Base-by-base conservation (phyloP, 2,797 vertebrate genomes). In the Spinibarbus caldwelli region DNA sequence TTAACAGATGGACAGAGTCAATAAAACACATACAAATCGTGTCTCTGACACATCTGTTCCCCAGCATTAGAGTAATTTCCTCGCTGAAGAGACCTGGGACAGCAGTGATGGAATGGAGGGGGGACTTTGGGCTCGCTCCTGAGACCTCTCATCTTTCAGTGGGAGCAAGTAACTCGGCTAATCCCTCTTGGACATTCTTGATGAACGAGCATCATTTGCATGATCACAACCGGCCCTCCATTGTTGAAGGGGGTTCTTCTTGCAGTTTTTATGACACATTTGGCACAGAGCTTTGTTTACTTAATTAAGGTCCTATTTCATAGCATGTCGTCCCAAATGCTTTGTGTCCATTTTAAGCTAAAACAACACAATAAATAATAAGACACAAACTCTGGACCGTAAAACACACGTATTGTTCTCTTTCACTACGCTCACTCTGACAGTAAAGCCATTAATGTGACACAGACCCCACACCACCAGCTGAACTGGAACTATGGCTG, bases 1-100 rank as follows among this genome's bases (percentile, higher is more conserved):
- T 96, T 95, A 96, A 95, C 95, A 96, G 95, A 95, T 95, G 95
- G 95, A 92, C 93, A 93, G 92, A 95, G 95, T 95, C 95, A 96
- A 96, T 95, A 95, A 95, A 95, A 93, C 92, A 94, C 92, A 91
- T 94, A 94, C 93, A 94, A 94, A 95, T 95, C 93, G 94, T 91
- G 92, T 88, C 85, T 83, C 87, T 90, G 92, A 94, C 93, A 94
- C 95, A 95, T 95, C 95, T 95, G 95, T 90, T 94, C 90, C 83
- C 89, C 82, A 85, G 91, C 91, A 92, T 90, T 87, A n/a, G 89
- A 92, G 93, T 94, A 93, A 94, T 95, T 93, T 93, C 91, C 91
- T 91, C 29, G 49, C 47, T 80, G 78, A 70, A 68, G 77, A 73
- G 54, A 76, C 73, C 64, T 68, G 67, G 83, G 76, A 87, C 59